Evolutionary conservation across 2,113 vertebrate genomes (phyloP), one percentile per base, ranked within the genome.

Genomic region (Ammodytes marinus): DNA sequence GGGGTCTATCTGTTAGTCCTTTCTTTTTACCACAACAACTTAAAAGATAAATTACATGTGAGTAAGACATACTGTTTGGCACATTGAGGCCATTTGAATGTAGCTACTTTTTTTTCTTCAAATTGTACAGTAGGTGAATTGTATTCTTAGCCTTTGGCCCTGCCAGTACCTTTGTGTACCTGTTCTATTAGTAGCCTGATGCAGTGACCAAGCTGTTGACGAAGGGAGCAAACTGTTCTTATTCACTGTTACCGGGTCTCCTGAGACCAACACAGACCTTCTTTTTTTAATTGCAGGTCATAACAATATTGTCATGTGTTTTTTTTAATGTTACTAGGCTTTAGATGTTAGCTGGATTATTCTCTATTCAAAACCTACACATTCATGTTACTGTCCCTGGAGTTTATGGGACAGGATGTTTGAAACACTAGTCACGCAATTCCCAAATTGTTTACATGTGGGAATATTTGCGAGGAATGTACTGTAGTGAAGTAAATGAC

Each of bases 51-150:
- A 73, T 50, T 40, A 66, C 80, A 77, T 54, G 78, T 74, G 80
- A 88, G 66, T 66, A 55, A 80, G 55, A 77, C 82, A 68, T 73
- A 79, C 81, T 82, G 89, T 88, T 47, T 14, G 89, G 88, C 91
- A 90, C 89, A 93, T 92, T 68, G 82, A 87, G 85, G 91, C 93
- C 90, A 60, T 91, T 87, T 94, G 93, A 94, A 94, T 94, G 93
- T 93, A 94, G 86, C 87, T 85, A 80, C 64, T 71, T 82, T 74
- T 27, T 27, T 27, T 27, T 27, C 27, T 27, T 27, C 27, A 27
- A 27, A 27, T 27, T 27, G 27, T 67, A 57, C 43, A 75, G 58
- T 76, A 85, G 79, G 73, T 79, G 74, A 89, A 88, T 60, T 52
- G 59, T 85, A 53, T 84, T 61, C 27, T 65, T 12, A 63, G 65